These are phyloP conservation scores for Caenorhabditis sp. DNA, from an alignment of 2,888 invertebrate genomes.

Conservation along the genomic window DNA sequence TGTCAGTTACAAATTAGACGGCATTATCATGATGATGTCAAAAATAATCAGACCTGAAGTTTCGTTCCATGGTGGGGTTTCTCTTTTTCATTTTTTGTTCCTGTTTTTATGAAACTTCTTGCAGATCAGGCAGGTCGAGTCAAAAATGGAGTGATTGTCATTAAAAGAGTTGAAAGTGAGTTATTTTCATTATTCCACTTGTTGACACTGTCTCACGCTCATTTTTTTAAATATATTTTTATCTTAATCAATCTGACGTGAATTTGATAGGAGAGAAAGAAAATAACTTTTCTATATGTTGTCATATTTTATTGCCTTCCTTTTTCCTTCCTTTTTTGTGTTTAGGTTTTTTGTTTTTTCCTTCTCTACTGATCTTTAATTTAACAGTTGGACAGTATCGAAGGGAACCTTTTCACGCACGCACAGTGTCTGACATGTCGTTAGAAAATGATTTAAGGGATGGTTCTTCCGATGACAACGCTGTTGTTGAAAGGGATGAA, in stretches of 20 bases:
- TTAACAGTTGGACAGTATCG: slow-evolving; percentile 16
- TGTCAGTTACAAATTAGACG: slow-evolving; percentile 9
- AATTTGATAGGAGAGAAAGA: too few relatives aligned
- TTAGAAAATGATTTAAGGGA: not conserved
- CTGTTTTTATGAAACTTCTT: slow-evolving; percentile 3
- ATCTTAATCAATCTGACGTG: too few relatives aligned
- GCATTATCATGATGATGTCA: slow-evolving; percentile 39
- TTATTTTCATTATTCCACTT: slow-evolving; percentile 1
- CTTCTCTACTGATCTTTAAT: slow-evolving; percentile 48
- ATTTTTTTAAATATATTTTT: too few relatives aligned
- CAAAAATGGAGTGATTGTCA: slow-evolving; percentile 39
- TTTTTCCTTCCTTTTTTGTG: not conserved
- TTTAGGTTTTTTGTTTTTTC: not conserved
- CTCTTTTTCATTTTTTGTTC: slow-evolving; percentile 4
- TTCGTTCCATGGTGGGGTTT: slow-evolving; percentile 40
- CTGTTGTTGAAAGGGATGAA: too few relatives aligned
- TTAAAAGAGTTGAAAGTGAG: slow-evolving; percentile 37
- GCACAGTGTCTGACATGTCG: slow-evolving; percentile 8
- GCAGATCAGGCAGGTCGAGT: slow-evolving; percentile 51
- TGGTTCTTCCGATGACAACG: not conserved
- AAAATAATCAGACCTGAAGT: slow-evolving; percentile 57
- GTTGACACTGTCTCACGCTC: too few relatives aligned
- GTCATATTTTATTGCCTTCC: not conserved
- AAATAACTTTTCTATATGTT: not conserved
- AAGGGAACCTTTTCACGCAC: not conserved